A percentile compares a stretch with the other conserved stretches of the same genome.
Conservation (phyloP, 2,113 vertebrate genomes). For the Muntiacus reevesi region DNA sequence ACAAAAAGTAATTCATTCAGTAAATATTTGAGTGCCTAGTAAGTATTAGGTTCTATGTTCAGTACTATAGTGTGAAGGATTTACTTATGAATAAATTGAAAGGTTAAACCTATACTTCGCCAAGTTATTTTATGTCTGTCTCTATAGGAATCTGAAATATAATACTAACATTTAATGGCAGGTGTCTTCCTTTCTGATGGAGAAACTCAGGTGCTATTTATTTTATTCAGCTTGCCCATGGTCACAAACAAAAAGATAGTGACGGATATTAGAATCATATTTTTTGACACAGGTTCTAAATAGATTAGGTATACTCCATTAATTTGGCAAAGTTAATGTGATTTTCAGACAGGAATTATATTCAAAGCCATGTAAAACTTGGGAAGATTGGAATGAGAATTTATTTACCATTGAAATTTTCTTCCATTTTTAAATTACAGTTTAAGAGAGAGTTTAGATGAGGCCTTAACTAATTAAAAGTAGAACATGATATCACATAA, state of each 20-base stretch:
- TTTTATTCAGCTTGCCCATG: slow-evolving; percentile 37
- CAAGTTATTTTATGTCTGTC: neutral
- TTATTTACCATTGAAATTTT: slow-evolving; percentile 22
- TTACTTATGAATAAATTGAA: neutral
- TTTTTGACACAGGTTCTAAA: neutral
- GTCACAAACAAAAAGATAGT: slow-evolving; percentile 13
- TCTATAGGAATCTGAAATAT: neutral
- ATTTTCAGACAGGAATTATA: neutral
- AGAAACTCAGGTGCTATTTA: slow-evolving; percentile 41
- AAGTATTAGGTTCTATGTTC: neutral
- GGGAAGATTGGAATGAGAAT: neutral
- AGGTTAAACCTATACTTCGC: neutral
- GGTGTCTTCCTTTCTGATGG: slow-evolving; percentile 25
- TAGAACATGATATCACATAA: neutral
- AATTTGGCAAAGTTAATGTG: neutral
- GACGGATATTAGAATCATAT: neutral
- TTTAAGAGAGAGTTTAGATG: neutral
- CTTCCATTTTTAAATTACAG: slow-evolving; percentile 32
- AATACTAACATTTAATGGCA: neutral
- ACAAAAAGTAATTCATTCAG: neutral
- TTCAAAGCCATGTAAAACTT: slow-evolving; percentile 18
- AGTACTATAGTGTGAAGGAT: neutral
- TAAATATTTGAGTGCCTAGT: neutral
- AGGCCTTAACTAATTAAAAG: slow-evolving; percentile 6
- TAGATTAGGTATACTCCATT: neutral